These are phyloP conservation scores for Drosophila atroscutellata DNA, from an alignment of 2,888 invertebrate species.

Conservation along the genomic window DNA sequence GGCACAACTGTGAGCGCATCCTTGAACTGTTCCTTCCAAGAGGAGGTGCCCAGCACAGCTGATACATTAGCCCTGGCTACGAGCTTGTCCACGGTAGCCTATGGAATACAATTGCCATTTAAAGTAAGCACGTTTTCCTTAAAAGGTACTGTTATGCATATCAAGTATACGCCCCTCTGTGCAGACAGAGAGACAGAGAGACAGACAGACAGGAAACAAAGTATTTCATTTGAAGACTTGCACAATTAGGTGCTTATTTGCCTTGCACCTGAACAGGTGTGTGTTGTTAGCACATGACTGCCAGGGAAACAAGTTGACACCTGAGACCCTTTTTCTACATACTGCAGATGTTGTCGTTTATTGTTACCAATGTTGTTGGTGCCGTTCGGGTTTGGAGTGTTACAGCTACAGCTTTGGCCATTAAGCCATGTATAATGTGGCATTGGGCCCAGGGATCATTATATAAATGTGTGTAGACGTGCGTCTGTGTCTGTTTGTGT, in stretches of 20 bases:
- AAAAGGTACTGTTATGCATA: constrained; percentile 18
- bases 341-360: constrained; percentile 4
- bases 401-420: constrained; percentile 11
- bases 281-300: constrained; percentile 12
- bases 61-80: constrained; percentile 98
- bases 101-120: constrained; percentile 54
- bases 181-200: constrained; percentile 11
- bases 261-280: constrained; percentile 37
- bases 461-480: background rate
- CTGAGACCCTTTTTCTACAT: constrained; percentile 14
- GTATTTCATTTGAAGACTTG: constrained; percentile 52
- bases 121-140: constrained; percentile 7
- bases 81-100: constrained; percentile 99
- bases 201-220: constrained; percentile 19
- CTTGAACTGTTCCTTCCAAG: constrained; percentile 99
- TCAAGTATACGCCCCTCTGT: constrained; percentile 45
- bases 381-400: background rate
- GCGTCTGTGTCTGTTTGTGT: background rate
- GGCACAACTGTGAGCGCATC: constrained; percentile 98
- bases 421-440: constrained; percentile 18
- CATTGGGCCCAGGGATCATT: constrained; percentile 15
- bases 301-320: constrained; percentile 23
- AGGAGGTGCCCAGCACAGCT: constrained; percentile 96
- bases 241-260: constrained; percentile 62
- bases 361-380: constrained; percentile 3